These are phyloP conservation scores for Pristiophorus japonicus DNA, from an alignment of 2,113 vertebrate genomes.

Conservation along the genomic window DNA sequence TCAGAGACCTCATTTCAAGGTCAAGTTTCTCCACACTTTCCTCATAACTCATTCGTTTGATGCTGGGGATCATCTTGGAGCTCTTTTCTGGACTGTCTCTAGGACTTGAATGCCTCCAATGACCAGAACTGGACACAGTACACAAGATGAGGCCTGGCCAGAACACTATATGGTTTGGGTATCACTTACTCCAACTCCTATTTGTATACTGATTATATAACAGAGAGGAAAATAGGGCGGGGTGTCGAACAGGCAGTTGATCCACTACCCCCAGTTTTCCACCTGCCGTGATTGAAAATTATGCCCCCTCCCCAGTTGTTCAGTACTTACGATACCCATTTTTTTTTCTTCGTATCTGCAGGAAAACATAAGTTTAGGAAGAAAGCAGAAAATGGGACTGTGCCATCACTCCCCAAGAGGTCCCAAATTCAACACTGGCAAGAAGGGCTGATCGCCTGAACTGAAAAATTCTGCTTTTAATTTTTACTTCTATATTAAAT, in stretches of 20 bases:
- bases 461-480: neutral
- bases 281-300: neutral
- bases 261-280: neutral
- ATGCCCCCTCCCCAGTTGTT: neutral
- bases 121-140: neutral
- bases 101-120: neutral
- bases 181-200: neutral
- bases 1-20: neutral
- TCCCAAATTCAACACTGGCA: neutral
- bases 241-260: neutral
- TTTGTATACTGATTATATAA: neutral
- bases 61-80: neutral
- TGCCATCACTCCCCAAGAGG: neutral
- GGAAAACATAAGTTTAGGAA: neutral
- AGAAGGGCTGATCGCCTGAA: neutral
- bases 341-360: neutral
- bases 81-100: neutral
- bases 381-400: neutral
- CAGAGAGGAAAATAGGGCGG: neutral
- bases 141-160: neutral
- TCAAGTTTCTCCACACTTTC: neutral
- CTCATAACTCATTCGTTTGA: neutral
- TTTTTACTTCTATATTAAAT: conserved; percentile 1
- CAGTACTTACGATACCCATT: neutral
- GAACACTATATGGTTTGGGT: neutral